Evolutionary conservation across 2,113 vertebrate genomes (phyloP).

Genomic region (Penelope pileata): DNA sequence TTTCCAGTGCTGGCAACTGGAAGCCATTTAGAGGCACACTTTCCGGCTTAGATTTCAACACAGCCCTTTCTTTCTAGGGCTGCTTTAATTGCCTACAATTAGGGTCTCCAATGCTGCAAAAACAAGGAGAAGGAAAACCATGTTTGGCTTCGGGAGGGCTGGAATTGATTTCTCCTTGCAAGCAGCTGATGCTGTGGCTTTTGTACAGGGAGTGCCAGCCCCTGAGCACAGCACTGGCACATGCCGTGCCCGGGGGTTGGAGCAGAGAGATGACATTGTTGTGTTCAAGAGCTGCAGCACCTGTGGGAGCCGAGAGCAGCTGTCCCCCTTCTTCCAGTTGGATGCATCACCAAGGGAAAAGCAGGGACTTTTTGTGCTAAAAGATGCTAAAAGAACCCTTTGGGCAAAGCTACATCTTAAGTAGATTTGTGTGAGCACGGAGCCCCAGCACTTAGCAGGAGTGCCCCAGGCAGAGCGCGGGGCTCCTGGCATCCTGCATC

Average conservation of each 20-base stretch:
- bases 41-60: slow-evolving; percentile 23
- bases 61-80: neutral
- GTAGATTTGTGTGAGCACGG: neutral
- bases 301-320: neutral
- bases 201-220: neutral
- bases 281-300: neutral
- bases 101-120: slow-evolving; percentile 1
- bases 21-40: neutral
- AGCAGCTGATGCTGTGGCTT: neutral
- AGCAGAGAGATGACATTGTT: too few relatives aligned
- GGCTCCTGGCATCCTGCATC: neutral
- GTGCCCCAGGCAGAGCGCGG: neutral
- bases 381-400: neutral
- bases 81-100: slow-evolving; percentile 29
- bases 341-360: neutral
- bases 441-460: neutral
- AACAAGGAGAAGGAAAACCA: neutral
- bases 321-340: neutral
- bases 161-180: neutral
- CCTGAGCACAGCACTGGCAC: neutral
- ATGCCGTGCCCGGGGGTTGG: neutral
- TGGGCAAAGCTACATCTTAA: neutral
- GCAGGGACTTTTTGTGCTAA: neutral
- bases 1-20: neutral
- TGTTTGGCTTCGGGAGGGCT: neutral